Conservation (phyloP, 2,888 invertebrate genomes). For the Morinoia aosen region DNA sequence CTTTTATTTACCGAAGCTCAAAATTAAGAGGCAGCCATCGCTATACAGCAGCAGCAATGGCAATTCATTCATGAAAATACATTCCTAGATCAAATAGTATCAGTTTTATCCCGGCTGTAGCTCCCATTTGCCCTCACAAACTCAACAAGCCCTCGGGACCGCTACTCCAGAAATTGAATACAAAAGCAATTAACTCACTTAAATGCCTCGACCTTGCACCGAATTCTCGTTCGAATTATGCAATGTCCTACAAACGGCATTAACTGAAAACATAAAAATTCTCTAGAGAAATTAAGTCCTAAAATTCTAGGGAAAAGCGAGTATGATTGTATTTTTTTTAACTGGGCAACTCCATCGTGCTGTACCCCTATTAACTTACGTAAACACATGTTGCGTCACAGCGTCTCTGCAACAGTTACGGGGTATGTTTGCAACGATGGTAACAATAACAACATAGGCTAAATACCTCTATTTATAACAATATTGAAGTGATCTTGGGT, state of each 20-base stretch:
- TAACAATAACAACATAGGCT: too few species aligned
- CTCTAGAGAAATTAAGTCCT: slow-evolving; percentile 5
- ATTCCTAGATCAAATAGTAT: background rate
- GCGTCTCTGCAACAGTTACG: too few species aligned
- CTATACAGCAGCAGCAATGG: background rate
- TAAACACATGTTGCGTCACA: too few species aligned
- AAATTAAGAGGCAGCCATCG: background rate
- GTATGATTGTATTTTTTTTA: background rate
- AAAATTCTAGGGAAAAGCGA: background rate
- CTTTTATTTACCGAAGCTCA: background rate
- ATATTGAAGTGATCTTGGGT: too few species aligned
- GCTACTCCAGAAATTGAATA: slow-evolving; percentile 26
- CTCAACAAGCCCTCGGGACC: background rate
- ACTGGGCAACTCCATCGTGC: too few species aligned
- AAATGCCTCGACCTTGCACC: slow-evolving; percentile 35
- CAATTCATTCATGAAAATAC: background rate
- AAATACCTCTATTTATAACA: too few species aligned
- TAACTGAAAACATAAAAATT: background rate
- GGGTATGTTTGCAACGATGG: too few species aligned
- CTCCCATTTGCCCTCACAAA: background rate
- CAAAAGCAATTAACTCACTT: slow-evolving; percentile 49
- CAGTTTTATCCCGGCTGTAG: background rate
- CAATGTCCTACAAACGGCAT: slow-evolving; percentile 14
- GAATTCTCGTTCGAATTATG: slow-evolving; percentile 27
- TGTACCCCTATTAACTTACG: too few species aligned